Evolutionary conservation across 2,888 invertebrate genomes (phyloP).

Genomic region (Melolontha melolontha): DNA sequence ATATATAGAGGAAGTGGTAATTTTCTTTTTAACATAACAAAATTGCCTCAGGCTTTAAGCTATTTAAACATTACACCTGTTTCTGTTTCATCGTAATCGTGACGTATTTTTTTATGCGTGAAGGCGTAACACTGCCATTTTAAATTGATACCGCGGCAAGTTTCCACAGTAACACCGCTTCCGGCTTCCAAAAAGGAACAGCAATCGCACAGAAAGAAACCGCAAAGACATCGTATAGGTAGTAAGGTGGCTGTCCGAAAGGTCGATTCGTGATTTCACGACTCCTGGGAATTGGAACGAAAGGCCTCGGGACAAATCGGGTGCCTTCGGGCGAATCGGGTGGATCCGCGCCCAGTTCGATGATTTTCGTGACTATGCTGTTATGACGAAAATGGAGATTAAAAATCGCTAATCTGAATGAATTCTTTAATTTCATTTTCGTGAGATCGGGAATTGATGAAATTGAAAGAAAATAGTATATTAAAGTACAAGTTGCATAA

Average conservation of each 20-base stretch:
- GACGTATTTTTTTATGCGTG: conserved; percentile 9
- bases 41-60: too few species aligned
- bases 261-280: conserved; percentile 43
- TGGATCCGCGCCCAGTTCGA: conserved; percentile 42
- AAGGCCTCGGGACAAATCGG: conserved; percentile 58
- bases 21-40: too few species aligned
- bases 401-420: background rate
- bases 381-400: conserved; percentile 6
- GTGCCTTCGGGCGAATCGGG: conserved; percentile 55
- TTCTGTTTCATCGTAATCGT: background rate
- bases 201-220: background rate
- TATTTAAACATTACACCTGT: conserved; percentile 4
- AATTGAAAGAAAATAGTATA: too few species aligned
- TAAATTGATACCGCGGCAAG: too few species aligned
- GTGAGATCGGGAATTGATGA: too few species aligned
- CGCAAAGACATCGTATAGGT: background rate
- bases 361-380: conserved; percentile 25
- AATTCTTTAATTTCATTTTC: background rate
- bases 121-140: too few species aligned
- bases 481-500: too few species aligned
- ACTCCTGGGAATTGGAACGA: conserved; percentile 63
- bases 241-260: conserved; percentile 20
- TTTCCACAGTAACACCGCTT: background rate
- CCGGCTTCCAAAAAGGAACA: conserved; percentile 13
- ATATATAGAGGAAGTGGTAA: too few species aligned